Evolutionary conservation across 30 jellyfish, hydroid and myxozoan genomes (phyloP), one percentile per base, ranked within the genome.

Genomic region (Catostylus mosaicus): DNA sequence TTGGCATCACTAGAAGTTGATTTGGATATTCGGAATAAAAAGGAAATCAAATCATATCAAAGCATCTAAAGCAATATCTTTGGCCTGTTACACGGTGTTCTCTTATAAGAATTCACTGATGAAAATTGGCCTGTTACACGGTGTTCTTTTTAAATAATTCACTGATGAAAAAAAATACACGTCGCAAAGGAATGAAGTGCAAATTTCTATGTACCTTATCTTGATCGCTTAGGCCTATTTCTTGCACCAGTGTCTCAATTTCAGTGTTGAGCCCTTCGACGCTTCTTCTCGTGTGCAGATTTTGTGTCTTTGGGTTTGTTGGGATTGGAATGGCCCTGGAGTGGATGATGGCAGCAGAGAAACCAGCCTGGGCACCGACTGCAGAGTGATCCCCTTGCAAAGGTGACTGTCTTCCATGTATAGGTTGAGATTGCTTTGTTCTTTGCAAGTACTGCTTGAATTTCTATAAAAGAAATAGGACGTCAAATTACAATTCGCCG

Each of bases 351-450:
- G 91, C 81, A 0, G 82, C 80, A 35, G 94, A 57, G 51, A 87
- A 68, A 36, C 84, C 75, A 7, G 87, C 43, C 73, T 86, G 93
- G 24, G 93, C 52, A 51, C 86, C 91, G 22, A 81, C 96, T 19
- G 99, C 97, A 31, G 97, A 88, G 46, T 94, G 99, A 43, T 94
- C 97, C 7, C 95, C 99, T 78, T 94, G 99, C 89, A 94, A 84
- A 19, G 99, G 99, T 4, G 99, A 94, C 73, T 94, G 99, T 50
- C 89, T 52, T 1, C 97, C 97, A 66, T 81, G 97, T 8, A 85
- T 89, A 0, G 94, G 76, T 31, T 95, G 93, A 26, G 94, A 79
- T 77, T 94, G 99, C 77, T 94, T 94, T 27, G 96, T 80, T 54
- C 99, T 86, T 73, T 94, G 97, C 19, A 94, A 67, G 61, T 69